Percentiles rank a stretch among this genome's conserved stretches.
phyloP scores from a whole-genome alignment of 1,140 invertebrate genomes.

The Leptoteleia sp. region DNA sequence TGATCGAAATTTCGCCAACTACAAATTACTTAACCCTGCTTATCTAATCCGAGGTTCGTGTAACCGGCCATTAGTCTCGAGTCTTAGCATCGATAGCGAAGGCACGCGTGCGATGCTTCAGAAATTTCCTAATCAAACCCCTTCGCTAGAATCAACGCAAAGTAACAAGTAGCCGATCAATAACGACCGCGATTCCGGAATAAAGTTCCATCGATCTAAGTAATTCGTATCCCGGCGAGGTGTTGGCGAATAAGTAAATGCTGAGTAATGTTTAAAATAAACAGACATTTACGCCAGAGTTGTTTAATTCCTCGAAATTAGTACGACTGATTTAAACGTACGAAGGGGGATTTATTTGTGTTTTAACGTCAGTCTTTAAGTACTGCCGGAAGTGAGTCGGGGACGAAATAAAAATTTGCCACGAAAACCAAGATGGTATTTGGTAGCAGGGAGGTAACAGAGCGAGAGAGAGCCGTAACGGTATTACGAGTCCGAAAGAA shows the following conservation, averaged over 20 bases:
- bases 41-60: constrained; percentile 64
- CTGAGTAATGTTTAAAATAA: background rate
- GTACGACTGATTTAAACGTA: too few species aligned
- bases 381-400: too few species aligned
- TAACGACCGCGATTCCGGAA: constrained; percentile 34
- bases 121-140: constrained; percentile 61
- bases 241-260: background rate
- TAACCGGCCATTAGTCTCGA: constrained; percentile 61
- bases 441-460: too few species aligned
- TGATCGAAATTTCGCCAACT: constrained; percentile 66
- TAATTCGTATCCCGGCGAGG: background rate
- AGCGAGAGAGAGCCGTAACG: too few species aligned
- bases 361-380: too few species aligned
- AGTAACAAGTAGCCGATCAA: constrained; percentile 76
- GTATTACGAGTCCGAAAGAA: too few species aligned
- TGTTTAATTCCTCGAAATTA: constrained; percentile 1
- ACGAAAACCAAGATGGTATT: too few species aligned
- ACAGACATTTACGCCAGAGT: background rate
- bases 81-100: constrained; percentile 54
- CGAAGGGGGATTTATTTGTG: too few species aligned
- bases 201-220: constrained; percentile 22
- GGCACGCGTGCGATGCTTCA: constrained; percentile 58
- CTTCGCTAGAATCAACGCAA: constrained; percentile 57
- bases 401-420: too few species aligned
- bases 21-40: constrained; percentile 64